Evolutionary conservation across 2,113 vertebrate genomes (phyloP).

Genomic region (Lethenteron camtschaticum): DNA sequence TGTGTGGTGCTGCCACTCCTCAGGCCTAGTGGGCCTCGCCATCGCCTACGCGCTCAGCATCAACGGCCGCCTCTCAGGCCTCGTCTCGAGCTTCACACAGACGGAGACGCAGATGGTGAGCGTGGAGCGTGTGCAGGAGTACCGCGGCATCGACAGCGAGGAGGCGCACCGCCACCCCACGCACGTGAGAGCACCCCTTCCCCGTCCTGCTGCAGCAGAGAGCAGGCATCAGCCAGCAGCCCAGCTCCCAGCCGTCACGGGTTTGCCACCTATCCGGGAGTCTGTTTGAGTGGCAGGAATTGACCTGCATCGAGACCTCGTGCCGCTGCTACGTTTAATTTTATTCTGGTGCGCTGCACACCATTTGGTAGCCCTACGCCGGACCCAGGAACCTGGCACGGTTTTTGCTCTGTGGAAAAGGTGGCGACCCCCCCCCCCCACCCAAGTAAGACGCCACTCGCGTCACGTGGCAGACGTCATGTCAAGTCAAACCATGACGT

Average conservation of each 20-base stretch:
- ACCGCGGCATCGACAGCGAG: constrained; percentile 36
- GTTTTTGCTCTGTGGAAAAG: too few relatives aligned
- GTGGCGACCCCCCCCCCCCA: too few relatives aligned
- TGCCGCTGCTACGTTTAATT: neutral
- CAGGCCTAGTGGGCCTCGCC: constrained; percentile 67
- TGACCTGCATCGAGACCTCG: neutral
- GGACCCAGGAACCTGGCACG: too few relatives aligned
- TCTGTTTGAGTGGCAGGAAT: neutral
- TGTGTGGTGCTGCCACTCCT: too few relatives aligned
- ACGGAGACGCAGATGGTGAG: constrained; percentile 87
- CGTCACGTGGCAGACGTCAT: too few relatives aligned
- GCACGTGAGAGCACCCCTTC: constrained; percentile 23
- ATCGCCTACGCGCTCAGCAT: constrained; percentile 73
- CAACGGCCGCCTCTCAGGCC: constrained; percentile 49
- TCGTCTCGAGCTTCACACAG: constrained; percentile 63
- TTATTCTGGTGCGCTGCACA: neutral
- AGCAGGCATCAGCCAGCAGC: neutral
- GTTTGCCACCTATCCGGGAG: neutral
- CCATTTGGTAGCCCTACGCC: too few relatives aligned
- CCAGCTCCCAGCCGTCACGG: neutral
- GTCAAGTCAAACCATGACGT: too few relatives aligned
- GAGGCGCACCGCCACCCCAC: constrained; percentile 31
- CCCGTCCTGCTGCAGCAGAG: neutral
- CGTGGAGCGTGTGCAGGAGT: constrained; percentile 69
- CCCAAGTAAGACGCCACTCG: too few relatives aligned